Conservation (phyloP, 2,888 invertebrate genomes). For the Crematogaster levior region DNA sequence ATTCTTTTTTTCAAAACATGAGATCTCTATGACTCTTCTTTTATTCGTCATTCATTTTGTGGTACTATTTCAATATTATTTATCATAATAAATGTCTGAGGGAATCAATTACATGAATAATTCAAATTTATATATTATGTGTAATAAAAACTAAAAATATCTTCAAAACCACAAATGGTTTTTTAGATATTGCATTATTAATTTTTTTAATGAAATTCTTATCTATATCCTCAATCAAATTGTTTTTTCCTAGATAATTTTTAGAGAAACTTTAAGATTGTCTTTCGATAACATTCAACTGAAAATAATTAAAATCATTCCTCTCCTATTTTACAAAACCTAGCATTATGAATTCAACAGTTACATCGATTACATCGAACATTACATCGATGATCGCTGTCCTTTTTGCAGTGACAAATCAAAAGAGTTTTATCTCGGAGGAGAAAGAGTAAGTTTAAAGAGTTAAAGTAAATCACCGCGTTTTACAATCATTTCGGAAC, state of each 20-base stretch:
- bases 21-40: not conserved
- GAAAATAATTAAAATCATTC: not conserved
- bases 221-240: not conserved
- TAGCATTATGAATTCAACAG: not conserved
- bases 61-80: not conserved
- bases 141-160: too few relatives aligned
- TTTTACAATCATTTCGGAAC: not conserved
- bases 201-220: not conserved
- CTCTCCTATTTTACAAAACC: not conserved
- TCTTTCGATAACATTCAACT: not conserved
- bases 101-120: not conserved
- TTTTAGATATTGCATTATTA: not conserved
- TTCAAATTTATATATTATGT: too few relatives aligned
- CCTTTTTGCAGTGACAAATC: not conserved
- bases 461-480: not conserved
- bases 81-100: not conserved
- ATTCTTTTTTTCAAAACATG: not conserved
- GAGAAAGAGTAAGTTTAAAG: not conserved
- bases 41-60: not conserved
- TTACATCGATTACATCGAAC: too few relatives aligned
- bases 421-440: not conserved
- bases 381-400: not conserved
- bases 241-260: not conserved
- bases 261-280: not conserved
- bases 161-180: too few relatives aligned